Conservation (phyloP, 2,888 invertebrate genomes). For the Oeneis ivallda region DNA sequence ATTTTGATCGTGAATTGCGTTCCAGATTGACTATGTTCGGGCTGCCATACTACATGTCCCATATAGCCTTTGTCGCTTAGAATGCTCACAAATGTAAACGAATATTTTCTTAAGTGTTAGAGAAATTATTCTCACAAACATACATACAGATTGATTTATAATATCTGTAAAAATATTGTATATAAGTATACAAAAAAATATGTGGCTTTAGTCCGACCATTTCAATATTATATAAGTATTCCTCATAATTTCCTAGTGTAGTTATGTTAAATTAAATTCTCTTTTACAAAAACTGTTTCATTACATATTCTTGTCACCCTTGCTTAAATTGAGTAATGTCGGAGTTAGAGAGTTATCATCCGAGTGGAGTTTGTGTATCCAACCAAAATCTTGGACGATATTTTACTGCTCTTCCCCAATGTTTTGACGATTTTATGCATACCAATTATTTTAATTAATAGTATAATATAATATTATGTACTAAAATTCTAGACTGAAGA, state of each 20-base stretch:
- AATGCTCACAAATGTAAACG: conserved; percentile 22
- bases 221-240: conserved; percentile 68
- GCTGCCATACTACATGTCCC: too few species aligned
- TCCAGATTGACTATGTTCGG: too few species aligned
- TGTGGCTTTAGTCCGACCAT: conserved; percentile 64
- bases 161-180: conserved; percentile 61
- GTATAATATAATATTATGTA: not conserved
- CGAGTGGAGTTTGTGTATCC: not conserved
- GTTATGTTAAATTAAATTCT: conserved; percentile 71
- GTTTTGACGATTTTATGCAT: not conserved
- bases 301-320: conserved; percentile 33
- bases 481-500: not conserved
- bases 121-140: conserved; percentile 28
- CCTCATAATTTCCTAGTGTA: conserved; percentile 66
- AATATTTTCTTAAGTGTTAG: conserved; percentile 22
- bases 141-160: conserved; percentile 43
- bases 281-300: conserved; percentile 64
- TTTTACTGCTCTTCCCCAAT: too few species aligned
- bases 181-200: conserved; percentile 54
- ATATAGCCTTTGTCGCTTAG: conserved; percentile 1
- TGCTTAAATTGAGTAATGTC: not conserved
- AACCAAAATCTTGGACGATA: not conserved
- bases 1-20: too few species aligned
- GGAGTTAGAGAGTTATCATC: not conserved
- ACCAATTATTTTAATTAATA: not conserved